phyloP scores from a whole-genome alignment of 2,113 vertebrate species.

The Silurus asotus region DNA sequence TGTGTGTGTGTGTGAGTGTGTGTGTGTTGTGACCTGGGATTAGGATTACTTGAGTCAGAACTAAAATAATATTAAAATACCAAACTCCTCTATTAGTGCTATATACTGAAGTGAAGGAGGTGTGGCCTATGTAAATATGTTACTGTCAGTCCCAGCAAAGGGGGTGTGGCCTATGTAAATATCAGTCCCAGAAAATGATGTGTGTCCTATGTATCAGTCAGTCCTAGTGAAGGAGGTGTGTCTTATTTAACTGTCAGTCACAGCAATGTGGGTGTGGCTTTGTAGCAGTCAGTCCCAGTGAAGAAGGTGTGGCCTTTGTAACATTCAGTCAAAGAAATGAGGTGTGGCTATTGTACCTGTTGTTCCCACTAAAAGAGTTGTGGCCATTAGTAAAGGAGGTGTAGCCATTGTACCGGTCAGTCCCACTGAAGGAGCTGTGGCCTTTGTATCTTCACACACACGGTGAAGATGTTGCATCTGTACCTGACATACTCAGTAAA shows the following conservation, averaged over 20 bases:
- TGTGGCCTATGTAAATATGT: neutral
- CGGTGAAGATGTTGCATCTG: neutral
- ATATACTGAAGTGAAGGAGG: neutral
- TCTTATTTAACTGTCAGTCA: neutral
- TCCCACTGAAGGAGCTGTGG: neutral
- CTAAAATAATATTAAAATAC: slow-evolving; percentile 11
- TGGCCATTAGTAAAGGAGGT: neutral
- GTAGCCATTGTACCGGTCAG: neutral
- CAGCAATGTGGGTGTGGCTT: neutral
- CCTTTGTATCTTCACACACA: neutral
- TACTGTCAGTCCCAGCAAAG: neutral
- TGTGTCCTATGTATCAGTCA: neutral
- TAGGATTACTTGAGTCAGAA: slow-evolving; percentile 3
- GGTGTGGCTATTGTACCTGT: neutral
- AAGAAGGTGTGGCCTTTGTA: neutral
- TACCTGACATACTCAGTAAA: neutral
- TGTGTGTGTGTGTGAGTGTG: slow-evolving; percentile 17
- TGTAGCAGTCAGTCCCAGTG: neutral
- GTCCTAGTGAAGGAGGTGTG: neutral
- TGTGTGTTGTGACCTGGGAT: neutral
- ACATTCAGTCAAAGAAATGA: neutral
- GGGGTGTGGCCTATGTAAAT: neutral
- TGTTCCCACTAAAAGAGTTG: too few species aligned
- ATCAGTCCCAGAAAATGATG: neutral
- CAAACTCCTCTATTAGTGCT: neutral